Base-by-base conservation (phyloP, 2,797 vertebrate genomes). In the Microchirus variegatus region DNA sequence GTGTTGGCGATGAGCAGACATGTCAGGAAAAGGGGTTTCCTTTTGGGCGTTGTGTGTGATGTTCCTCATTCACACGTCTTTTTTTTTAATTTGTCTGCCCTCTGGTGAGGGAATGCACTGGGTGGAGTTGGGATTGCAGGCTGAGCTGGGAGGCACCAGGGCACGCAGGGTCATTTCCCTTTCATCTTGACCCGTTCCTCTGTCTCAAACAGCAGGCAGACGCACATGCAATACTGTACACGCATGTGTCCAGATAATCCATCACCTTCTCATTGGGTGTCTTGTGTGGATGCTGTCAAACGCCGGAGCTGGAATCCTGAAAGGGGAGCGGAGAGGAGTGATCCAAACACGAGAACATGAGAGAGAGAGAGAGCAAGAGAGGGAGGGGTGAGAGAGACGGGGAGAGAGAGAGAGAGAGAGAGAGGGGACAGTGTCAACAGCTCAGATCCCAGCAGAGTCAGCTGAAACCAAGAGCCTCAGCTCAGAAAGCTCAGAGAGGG, bases 391-490 rank as follows among this genome's bases (percentile, higher is more conserved):
- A 3, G 56, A 11, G 59, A 36, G 66, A 11, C 5, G 1, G 58
- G 1, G 53, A 14, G 56, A 35, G 65, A n/a, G 70, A 37, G 73
- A 44, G 68, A 17, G 65, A 49, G 74, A 51, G 78, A 35, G 80
- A 70, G 79, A 0, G 14, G 66, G 83, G 79, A 80, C 82, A 89
- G 84, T 90, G 87, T 90, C 88, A 90, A 89, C 90, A 91, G 83
- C 88, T 84, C 80, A 42, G 80, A 79, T 90, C 85, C 50, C 68
- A 89, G 83, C 80, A 53, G 83, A 89, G 88, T 91, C 90, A 90
- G 90, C 90, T 91, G 86, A 91, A 91, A 91, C 78, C 73, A 83
- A 80, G 70, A 65, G 81, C 84, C 31, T 68, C 38, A 0, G 64
- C 60, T 73, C 80, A 73, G 79, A 80, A 80, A 62, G 78, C 75